A percentile compares a stretch with the other conserved stretches of the same genome.
Evolutionary conservation across 2,888 invertebrate genomes (phyloP).

Genomic region (Amblyjoppa fuscipennis): DNA sequence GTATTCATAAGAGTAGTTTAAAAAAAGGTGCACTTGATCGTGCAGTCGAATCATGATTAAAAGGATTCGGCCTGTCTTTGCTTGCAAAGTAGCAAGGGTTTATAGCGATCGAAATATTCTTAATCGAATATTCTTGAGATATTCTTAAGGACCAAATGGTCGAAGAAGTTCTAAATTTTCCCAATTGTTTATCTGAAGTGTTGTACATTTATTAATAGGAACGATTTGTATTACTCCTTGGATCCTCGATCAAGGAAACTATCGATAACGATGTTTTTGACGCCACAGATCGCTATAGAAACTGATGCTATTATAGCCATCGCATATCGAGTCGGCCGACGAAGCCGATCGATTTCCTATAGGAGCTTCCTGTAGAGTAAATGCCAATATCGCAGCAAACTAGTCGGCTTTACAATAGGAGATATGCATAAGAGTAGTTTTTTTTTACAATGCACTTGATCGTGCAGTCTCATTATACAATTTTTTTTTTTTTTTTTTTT

Average conservation of each 20-base stretch:
- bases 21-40: neutral
- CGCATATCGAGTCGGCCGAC: neutral
- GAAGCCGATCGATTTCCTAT: neutral
- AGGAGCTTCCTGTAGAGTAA: neutral
- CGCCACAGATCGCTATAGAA: neutral
- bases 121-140: too few relatives aligned
- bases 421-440: neutral
- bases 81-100: too few relatives aligned
- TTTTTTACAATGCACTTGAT: neutral
- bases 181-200: too few relatives aligned
- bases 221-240: too few relatives aligned
- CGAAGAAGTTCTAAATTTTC: too few relatives aligned
- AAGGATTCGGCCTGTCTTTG: too few relatives aligned
- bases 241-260: too few relatives aligned
- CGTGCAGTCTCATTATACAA: neutral
- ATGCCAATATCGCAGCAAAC: neutral
- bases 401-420: too few relatives aligned
- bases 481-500: neutral
- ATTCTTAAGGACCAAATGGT: too few relatives aligned
- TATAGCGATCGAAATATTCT: too few relatives aligned
- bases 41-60: neutral
- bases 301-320: neutral
- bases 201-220: too few relatives aligned
- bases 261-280: neutral
- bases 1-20: neutral